phyloP scores from a whole-genome alignment of 2,888 invertebrate genomes.

The Electrophaes corylata region DNA sequence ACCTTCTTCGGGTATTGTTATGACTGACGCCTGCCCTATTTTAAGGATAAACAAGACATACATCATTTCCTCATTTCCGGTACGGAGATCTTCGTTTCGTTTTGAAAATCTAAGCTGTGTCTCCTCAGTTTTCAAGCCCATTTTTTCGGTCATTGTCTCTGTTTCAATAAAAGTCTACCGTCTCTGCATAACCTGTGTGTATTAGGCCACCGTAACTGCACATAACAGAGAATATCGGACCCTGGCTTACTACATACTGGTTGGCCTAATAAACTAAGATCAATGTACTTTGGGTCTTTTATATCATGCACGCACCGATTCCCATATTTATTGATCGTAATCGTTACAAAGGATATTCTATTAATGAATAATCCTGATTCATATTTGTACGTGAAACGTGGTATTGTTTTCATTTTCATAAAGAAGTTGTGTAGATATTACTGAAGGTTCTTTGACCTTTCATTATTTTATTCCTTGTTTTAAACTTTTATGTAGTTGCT shows the following conservation, averaged over 20 bases:
- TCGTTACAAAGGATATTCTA: slow-evolving; percentile 3
- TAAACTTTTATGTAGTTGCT: neutral
- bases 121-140: slow-evolving; percentile 32
- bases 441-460: slow-evolving; percentile 6
- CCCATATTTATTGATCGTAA: slow-evolving; percentile 15
- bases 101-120: slow-evolving; percentile 29
- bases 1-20: slow-evolving; percentile 57
- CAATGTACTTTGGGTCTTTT: neutral
- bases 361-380: slow-evolving; percentile 5
- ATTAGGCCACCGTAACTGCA: no score
- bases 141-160: slow-evolving; percentile 38
- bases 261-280: slow-evolving; percentile 7
- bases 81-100: slow-evolving; percentile 33
- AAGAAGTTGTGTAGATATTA: neutral
- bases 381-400: slow-evolving; percentile 5
- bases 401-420: slow-evolving; percentile 6
- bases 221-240: no score
- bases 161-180: slow-evolving; percentile 35
- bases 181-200: no score
- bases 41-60: slow-evolving; percentile 54
- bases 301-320: neutral
- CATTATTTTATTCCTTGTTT: neutral
- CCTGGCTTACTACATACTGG: no score
- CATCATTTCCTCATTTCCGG: slow-evolving; percentile 48
- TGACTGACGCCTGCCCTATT: slow-evolving; percentile 51